Evolutionary conservation across 1,140 invertebrate species (phyloP), one percentile per base, ranked within the genome.

Genomic region (Carcinoscorpius rotundicauda): DNA sequence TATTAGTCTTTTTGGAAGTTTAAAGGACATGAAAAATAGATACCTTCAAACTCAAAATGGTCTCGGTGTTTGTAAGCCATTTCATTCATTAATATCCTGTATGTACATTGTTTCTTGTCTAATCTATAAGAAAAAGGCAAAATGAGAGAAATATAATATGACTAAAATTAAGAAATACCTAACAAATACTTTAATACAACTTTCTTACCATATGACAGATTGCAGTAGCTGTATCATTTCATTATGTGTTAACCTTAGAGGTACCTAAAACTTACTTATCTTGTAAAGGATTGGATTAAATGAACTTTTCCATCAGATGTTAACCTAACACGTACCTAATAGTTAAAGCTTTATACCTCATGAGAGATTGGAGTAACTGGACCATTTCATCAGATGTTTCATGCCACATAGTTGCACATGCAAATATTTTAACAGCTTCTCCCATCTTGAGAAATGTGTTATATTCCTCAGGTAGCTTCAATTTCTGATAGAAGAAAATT

Each of bases 41-140:
- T 77, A 83, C 82, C 83, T 84, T 97, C 94, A 73, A 95, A 97
- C 82, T 97, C 93, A 73, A 98, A 98, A 75, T 97, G 98, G 80
- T 97, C 93, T 0, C 92, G 92, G 81, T 97, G 93, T 8, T 93
- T 86, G 58, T 96, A 87, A 61, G 88, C 83, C 60, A 97, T 81
- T 77, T 93, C 95, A 73, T 95, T 93, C 74, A 96, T 91, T 1
- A 92, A 93, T 0, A 93, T 89, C 61, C 91, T 81, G 65, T 92
- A 74, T 8, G 83, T 82, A 72, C 80, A 81, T 73, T 86, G 84
- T 71, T 86, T 84, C 69, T 82, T 80, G 72, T 86, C 84, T 75
- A 86, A 77, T 68, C 84, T 80, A 51, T 55, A 75, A 69, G 56
- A 58, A 68, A 93, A 80, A 70, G 29, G 29, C 29, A 29, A 29